Conservation (phyloP, 2,797 vertebrate species). For the Phoebastria nigripes region DNA sequence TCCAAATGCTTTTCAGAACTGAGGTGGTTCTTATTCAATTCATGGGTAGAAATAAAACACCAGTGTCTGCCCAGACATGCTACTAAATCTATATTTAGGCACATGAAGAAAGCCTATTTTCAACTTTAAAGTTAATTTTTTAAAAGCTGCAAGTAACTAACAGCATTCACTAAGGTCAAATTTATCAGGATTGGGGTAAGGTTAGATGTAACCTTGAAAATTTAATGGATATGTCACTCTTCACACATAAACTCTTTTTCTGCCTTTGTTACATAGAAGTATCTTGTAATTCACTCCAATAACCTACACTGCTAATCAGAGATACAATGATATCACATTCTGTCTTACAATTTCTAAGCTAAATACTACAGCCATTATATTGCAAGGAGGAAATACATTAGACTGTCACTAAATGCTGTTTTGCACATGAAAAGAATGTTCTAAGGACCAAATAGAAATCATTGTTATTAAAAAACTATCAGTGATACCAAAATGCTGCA, state of each 20-base stretch:
- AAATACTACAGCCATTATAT: background rate
- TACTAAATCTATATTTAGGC: background rate
- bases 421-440: background rate
- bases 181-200: background rate
- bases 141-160: background rate
- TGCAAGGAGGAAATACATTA: background rate
- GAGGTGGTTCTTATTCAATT: background rate
- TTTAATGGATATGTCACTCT: background rate
- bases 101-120: background rate
- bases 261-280: background rate
- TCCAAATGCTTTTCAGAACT: background rate
- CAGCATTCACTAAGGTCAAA: background rate
- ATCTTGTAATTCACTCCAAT: background rate
- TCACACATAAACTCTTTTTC: background rate
- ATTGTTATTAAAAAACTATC: background rate
- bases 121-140: background rate
- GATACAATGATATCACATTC: background rate
- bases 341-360: background rate
- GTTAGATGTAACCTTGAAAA: background rate
- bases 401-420: background rate
- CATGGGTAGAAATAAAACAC: background rate
- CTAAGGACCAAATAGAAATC: background rate
- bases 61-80: background rate
- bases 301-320: background rate
- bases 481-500: background rate